Base-by-base conservation (phyloP, 2,113 vertebrate species). In the Cyprinodon tularosa region DNA sequence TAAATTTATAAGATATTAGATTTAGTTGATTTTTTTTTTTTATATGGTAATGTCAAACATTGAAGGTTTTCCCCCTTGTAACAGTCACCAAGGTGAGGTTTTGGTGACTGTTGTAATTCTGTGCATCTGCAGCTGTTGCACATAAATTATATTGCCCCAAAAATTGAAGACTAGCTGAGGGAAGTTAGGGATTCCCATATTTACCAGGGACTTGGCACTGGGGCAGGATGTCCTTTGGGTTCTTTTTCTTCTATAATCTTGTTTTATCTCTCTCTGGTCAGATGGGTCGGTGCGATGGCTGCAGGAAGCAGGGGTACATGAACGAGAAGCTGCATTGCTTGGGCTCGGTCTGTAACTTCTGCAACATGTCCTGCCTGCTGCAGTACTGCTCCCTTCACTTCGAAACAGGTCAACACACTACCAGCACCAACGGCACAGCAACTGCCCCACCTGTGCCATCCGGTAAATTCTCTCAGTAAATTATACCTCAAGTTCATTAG, bases 251-350 rank as follows among this genome's bases (percentile, higher is more conserved):
- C 29, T 42, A 59, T 11, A 45, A 5, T n/a, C 10, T 48, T 42
- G 1, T 15, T 3, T 20, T 0, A 44, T 22, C 20, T 69, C 7
- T 11, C 47, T 53, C 50, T 57, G 6, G 44, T 11, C 86, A 99
- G 98, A 99, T 99, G 97, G 96, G 95, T 47, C 96, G 97, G 79
- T 99, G 98, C 78, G 96, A 98, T 78, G 90, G 93, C 37, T 99
- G 98, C 90, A 96, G 96, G 90, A 95, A 96, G 74, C 98, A 99
- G 93, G 96, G 97, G 69, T 96, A 96, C 90, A 95, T 99, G 83
- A 94, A 88, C 0, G 97, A 99, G 90, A 97, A 96, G 74, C 92
- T 99, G 68, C 96, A 96, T 80, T 98, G 96, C 96, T 92, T 95
- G 74, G 96, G 96, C 37, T 96, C 96, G 61, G 95, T 96, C 62